Percentiles rank a stretch among this genome's conserved stretches.
phyloP scores from a whole-genome alignment of 2,113 vertebrate species.

The Seriola dumerili region DNA sequence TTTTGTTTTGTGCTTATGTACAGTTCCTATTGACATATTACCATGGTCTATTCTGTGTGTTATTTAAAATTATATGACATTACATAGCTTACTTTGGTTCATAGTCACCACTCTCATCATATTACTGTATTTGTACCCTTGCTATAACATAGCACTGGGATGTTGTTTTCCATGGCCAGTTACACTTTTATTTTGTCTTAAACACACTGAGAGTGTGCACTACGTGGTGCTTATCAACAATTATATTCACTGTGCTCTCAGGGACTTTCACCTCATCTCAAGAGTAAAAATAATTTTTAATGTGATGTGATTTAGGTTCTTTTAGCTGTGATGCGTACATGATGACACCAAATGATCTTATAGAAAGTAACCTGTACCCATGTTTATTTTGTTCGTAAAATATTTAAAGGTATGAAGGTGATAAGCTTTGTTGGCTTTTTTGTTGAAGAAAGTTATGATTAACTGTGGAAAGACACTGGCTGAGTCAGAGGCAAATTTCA shows the following conservation, averaged over 20 bases:
- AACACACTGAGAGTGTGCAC: conserved; percentile 71
- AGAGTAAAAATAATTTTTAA: conserved; percentile 48
- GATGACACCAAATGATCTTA: conserved; percentile 42
- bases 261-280: conserved; percentile 76
- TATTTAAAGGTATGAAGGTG: conserved; percentile 45
- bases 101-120: conserved; percentile 59
- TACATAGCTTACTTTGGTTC: conserved; percentile 60
- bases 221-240: conserved; percentile 62
- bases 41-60: conserved; percentile 69
- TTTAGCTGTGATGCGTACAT: conserved; percentile 64
- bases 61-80: conserved; percentile 72
- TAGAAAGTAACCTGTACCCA: conserved; percentile 44
- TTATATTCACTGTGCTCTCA: conserved; percentile 77
- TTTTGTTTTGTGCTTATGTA: conserved; percentile 65
- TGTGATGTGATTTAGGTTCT: conserved; percentile 65
- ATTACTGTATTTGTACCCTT: conserved; percentile 69
- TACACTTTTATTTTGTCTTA: conserved; percentile 55
- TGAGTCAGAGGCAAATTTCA: conserved; percentile 58
- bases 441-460: conserved; percentile 42
- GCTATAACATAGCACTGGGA: conserved; percentile 53
- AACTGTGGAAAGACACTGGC: conserved; percentile 70
- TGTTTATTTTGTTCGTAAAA: conserved; percentile 48
- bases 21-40: conserved; percentile 62
- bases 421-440: conserved; percentile 46
- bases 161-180: conserved; percentile 69